Conservation (phyloP, 2,113 vertebrate genomes). For the Plectropomus leopardus region DNA sequence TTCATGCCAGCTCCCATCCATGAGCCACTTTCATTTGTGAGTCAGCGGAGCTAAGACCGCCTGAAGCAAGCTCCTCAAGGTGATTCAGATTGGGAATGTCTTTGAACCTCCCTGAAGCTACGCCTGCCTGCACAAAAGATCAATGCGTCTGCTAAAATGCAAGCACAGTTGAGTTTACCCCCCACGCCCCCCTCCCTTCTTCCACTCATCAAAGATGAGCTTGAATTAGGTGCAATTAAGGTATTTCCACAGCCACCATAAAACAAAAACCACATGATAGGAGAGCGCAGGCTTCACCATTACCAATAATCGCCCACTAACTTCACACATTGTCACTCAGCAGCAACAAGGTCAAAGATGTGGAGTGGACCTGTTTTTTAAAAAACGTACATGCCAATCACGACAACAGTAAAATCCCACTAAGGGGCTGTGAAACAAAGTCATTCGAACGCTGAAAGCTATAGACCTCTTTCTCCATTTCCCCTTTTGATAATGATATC, state of each 20-base stretch:
- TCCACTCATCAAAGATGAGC: constrained; percentile 65
- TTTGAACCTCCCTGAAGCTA: constrained; percentile 68
- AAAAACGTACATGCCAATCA: constrained; percentile 57
- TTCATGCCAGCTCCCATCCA: constrained; percentile 28
- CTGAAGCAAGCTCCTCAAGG: constrained; percentile 79
- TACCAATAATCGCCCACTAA: constrained; percentile 62
- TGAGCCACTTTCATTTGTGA: constrained; percentile 54
- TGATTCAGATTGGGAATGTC: constrained; percentile 66
- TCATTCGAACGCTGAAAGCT: constrained; percentile 58
- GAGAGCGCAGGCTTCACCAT: constrained; percentile 47
- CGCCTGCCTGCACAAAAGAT: constrained; percentile 64
- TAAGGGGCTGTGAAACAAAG: constrained; percentile 67
- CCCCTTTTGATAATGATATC: constrained; percentile 77
- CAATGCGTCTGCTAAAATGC: constrained; percentile 49
- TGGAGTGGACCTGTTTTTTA: constrained; percentile 61
- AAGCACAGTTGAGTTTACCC: constrained; percentile 36
- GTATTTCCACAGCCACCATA: constrained; percentile 60
- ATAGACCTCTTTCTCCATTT: constrained; percentile 37
- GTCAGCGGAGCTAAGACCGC: constrained; percentile 56
- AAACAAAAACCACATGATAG: constrained; percentile 70
- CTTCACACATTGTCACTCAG: constrained; percentile 68
- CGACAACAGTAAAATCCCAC: constrained; percentile 61
- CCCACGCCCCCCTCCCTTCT: not conserved
- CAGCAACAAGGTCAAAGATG: constrained; percentile 77
- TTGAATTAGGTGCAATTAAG: constrained; percentile 74